Evolutionary conservation across 2,113 vertebrate genomes (phyloP).

Genomic region (Cygnus buccinator): DNA sequence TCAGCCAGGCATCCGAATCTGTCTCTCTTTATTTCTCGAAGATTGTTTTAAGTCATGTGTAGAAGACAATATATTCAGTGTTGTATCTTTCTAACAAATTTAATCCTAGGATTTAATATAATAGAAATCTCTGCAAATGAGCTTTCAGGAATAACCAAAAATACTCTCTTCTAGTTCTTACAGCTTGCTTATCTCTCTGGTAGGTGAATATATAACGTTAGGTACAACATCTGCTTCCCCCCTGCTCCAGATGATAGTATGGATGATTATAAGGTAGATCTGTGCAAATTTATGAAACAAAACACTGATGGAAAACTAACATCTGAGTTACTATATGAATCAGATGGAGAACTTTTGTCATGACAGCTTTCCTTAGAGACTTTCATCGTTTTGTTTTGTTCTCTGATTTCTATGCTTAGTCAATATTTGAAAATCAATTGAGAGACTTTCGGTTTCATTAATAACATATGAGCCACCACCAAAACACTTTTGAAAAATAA

Average conservation of each 20-base stretch:
- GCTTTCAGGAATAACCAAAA: background rate
- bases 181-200: background rate
- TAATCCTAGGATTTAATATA: background rate
- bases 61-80: background rate
- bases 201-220: background rate
- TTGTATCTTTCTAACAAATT: background rate
- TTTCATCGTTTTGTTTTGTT: background rate
- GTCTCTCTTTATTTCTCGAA: background rate
- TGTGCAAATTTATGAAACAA: background rate
- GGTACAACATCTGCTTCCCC: background rate
- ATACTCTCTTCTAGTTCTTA: background rate
- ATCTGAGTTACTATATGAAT: background rate
- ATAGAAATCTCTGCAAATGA: background rate
- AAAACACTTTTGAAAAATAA: background rate
- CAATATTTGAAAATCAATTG: background rate
- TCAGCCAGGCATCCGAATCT: background rate
- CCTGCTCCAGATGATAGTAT: rapidly evolving
- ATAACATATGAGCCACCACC: background rate
- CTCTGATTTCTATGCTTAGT: background rate
- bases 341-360: background rate
- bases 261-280: background rate
- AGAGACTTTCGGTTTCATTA: background rate
- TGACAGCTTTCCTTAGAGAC: background rate
- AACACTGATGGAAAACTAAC: background rate
- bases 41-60: background rate